These are phyloP conservation scores for Microctonus hyperodae DNA, from an alignment of 2,888 invertebrate species.

Conservation along the genomic window DNA sequence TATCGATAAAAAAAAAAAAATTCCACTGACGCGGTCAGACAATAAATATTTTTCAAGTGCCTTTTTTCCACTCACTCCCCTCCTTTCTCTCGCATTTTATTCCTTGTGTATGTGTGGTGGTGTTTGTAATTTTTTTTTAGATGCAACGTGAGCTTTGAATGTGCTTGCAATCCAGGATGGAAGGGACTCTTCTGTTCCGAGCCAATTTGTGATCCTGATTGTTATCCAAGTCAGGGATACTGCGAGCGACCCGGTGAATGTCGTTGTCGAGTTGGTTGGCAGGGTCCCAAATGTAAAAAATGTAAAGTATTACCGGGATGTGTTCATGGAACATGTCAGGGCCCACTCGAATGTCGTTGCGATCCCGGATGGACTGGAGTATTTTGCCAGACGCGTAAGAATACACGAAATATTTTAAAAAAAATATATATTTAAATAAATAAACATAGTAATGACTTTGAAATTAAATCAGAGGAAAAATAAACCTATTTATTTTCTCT, in stretches of 20 bases:
- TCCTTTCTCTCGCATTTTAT: neutral
- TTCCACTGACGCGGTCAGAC: neutral
- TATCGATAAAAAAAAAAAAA: neutral
- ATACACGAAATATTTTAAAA: neutral
- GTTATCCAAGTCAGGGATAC: slow-evolving; percentile 84
- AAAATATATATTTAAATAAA: neutral
- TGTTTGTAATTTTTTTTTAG: slow-evolving; percentile 44
- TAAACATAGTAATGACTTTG: neutral
- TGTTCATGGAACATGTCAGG: slow-evolving; percentile 87
- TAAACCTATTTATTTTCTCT: no score
- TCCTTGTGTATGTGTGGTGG: no score
- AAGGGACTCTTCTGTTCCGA: slow-evolving; percentile 88
- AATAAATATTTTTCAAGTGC: neutral
- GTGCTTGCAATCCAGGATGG: slow-evolving; percentile 86
- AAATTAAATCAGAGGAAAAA: no score
- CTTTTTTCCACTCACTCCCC: neutral
- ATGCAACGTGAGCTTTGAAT: slow-evolving; percentile 87
- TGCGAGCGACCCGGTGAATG: slow-evolving; percentile 89
- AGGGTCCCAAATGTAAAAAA: slow-evolving; percentile 83
- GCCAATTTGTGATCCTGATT: slow-evolving; percentile 86
- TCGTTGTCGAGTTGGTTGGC: slow-evolving; percentile 88
- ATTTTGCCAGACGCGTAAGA: slow-evolving; percentile 85
- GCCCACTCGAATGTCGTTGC: slow-evolving; percentile 91
- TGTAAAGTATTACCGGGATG: slow-evolving; percentile 92
- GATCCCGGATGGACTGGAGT: slow-evolving; percentile 90